Conservation (phyloP, 2,113 vertebrate genomes). For the Myotis yumanensis region DNA sequence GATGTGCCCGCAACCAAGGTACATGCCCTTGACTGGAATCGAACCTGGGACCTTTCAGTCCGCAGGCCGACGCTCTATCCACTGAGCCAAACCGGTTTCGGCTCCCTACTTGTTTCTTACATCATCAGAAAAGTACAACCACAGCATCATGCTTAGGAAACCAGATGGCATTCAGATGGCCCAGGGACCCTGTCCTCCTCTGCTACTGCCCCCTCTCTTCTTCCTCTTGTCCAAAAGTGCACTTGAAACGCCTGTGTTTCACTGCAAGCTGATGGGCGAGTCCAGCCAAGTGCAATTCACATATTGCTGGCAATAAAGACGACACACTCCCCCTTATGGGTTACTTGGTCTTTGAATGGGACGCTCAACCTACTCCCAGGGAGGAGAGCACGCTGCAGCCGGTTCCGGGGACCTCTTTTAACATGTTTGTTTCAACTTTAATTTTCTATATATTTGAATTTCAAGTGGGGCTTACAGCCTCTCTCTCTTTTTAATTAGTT, state of each 20-base stretch:
- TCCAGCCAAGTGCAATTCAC: background rate
- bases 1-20: too few relatives aligned
- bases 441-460: background rate
- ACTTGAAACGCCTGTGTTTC: background rate
- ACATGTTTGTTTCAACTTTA: background rate
- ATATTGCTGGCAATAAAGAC: background rate
- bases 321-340: background rate
- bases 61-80: too few relatives aligned
- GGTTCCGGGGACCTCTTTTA: background rate
- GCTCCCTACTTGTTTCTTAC: background rate
- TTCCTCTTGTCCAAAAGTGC: background rate
- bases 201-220: background rate
- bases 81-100: too few relatives aligned
- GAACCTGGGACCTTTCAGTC: too few relatives aligned
- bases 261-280: background rate
- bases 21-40: too few relatives aligned
- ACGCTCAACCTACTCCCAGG: slow-evolving; percentile 26
- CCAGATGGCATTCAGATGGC: background rate
- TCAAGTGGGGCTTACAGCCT: background rate
- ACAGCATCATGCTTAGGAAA: background rate
- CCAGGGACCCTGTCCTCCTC: background rate
- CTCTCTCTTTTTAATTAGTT: too few relatives aligned
- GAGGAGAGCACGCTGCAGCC: background rate
- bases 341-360: slow-evolving; percentile 30
- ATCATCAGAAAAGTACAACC: background rate